phyloP scores from a whole-genome alignment of 2,888 invertebrate genomes.

The Chaetoderma sp. region DNA sequence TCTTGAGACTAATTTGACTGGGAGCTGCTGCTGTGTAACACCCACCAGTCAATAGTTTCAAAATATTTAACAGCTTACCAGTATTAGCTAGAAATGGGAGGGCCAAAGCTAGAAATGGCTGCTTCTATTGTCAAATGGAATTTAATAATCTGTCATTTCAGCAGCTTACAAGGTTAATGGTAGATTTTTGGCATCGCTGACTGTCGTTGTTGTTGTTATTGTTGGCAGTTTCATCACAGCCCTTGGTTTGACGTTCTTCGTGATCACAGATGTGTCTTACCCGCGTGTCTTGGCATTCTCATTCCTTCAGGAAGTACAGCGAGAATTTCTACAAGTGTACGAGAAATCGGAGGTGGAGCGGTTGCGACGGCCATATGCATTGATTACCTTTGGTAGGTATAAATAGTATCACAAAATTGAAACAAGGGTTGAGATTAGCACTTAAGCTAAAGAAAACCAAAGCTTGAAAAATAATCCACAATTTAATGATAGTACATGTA shows the following conservation, averaged over 20 bases:
- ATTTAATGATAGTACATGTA: too few species aligned
- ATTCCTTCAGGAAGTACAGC: conserved; percentile 70
- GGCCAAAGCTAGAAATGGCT: neutral
- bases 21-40: too few species aligned
- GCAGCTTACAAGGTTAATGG: too few species aligned
- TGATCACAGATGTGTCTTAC: conserved; percentile 68
- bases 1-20: too few species aligned
- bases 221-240: conserved; percentile 64
- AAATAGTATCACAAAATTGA: neutral
- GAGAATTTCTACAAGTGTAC: conserved; percentile 69
- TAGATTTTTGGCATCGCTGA: neutral
- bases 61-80: neutral
- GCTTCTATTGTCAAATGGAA: too few species aligned
- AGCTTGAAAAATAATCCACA: too few species aligned
- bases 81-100: neutral
- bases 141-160: too few species aligned
- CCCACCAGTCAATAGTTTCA: too few species aligned
- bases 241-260: conserved; percentile 67
- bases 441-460: too few species aligned
- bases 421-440: neutral
- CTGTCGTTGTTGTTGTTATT: neutral
- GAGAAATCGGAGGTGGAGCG: conserved; percentile 61
- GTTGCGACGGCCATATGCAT: conserved; percentile 69
- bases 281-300: conserved; percentile 70
- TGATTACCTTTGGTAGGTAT: conserved; percentile 70